Evolutionary conservation across 2,888 invertebrate species (phyloP), one percentile per base, ranked within the genome.

Genomic region (Lottia scabra): DNA sequence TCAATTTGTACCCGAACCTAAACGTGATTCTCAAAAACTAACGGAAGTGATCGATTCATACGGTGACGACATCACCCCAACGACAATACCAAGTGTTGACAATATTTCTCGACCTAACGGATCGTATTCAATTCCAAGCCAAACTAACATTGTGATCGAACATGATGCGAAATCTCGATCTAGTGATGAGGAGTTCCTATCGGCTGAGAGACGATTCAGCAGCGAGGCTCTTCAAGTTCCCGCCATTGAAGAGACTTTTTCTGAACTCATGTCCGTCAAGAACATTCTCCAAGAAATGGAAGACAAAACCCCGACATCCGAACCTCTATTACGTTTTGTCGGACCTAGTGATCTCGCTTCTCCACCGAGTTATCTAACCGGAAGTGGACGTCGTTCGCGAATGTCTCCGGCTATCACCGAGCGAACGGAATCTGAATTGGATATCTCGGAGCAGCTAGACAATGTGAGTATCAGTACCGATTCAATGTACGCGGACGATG

Each of bases 401-500:
- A 74, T 76, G 63, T 80, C 80, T 2, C 77, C 77, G 15, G 77
- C 77, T 5, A 46, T 71, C 12, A 78, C 80, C 5, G 77, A 80
- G 56, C 45, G 80, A 13, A 86, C 85, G 5, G 85, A 85, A 69
- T 84, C 84, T 0, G 86, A 86, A 48, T 77, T 86, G 45, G 86
- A 86, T 71, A 78, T 82, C n/a, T 86, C 86, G 0, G 86, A 86
- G 67, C 80, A 80, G 19, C 76, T 82, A 19, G 84, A 84, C 74
- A 84, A 85, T 67, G 78, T 79, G 46, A 56, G 56, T 23, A 23
- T 56, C 19, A 84, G 84, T 71, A 83, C 84, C 0, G 84, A 84
- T 68, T 73, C 82, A 56, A 81, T 84, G 81, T 80, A 83, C 46
- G 86, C 86, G 12, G 86, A 86, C 64, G 85, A 85, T 70, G 85